A percentile compares a stretch with the other conserved stretches of the same genome.
Evolutionary conservation across 2,797 vertebrate genomes (phyloP).

Genomic region (Amblyopsis hoosieri): DNA sequence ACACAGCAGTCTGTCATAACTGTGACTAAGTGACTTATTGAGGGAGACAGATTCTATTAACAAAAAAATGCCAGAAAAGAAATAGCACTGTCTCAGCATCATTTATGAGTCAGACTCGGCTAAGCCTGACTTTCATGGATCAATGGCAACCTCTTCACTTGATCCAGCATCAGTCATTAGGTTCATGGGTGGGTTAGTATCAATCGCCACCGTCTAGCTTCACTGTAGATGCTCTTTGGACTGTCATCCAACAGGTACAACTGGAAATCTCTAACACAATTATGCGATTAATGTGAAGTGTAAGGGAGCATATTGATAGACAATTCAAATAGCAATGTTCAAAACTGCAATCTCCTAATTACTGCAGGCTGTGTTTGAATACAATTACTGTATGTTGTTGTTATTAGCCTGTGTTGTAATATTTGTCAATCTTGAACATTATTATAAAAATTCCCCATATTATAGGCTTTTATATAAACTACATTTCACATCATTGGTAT

Average conservation of each 20-base stretch:
- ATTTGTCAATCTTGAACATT: too few relatives aligned
- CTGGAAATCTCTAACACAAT: not conserved
- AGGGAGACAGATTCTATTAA: conserved; percentile 1
- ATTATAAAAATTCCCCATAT: too few relatives aligned
- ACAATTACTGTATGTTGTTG: too few relatives aligned
- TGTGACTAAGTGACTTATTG: conserved; percentile 39
- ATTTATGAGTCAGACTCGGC: conserved; percentile 33
- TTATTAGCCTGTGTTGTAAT: too few relatives aligned
- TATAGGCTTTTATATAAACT: too few relatives aligned
- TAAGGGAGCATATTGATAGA: not conserved
- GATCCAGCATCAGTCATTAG: conserved; percentile 64
- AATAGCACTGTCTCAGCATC: conserved; percentile 11
- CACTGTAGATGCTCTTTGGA: conserved; percentile 22
- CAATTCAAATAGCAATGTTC: too few relatives aligned
- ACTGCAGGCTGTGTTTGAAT: too few relatives aligned
- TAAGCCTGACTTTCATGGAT: conserved; percentile 70
- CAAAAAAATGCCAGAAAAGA: not conserved
- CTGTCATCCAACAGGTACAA: conserved; percentile 24
- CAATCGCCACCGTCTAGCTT: conserved; percentile 51
- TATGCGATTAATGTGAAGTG: not conserved
- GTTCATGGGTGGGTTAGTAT: conserved; percentile 65
- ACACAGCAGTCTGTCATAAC: conserved; percentile 4
- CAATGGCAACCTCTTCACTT: conserved; percentile 61
- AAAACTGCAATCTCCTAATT: too few relatives aligned
- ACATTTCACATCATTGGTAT: too few relatives aligned